Conservation (phyloP, 2,888 invertebrate genomes). For the Ptychoptera contaminata region DNA sequence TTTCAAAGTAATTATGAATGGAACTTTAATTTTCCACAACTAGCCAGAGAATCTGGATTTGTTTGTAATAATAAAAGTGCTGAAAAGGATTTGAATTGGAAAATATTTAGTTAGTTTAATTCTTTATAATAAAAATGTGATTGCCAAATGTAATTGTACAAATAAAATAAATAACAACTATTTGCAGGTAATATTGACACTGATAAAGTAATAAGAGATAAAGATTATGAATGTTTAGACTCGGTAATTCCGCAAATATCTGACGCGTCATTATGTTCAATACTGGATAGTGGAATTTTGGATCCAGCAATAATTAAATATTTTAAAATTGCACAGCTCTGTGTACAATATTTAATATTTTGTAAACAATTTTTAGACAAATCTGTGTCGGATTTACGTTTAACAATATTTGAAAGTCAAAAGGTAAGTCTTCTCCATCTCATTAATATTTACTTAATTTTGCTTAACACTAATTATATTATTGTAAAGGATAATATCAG, state of each 20-base stretch:
- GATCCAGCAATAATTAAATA: constrained; percentile 29
- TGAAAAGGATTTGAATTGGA: not conserved
- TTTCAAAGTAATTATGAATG: constrained; percentile 8
- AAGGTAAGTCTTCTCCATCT: not conserved
- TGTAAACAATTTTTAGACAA: constrained; percentile 28
- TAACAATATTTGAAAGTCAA: constrained; percentile 18
- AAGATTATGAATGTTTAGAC: constrained; percentile 25
- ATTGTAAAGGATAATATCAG: constrained; percentile 16
- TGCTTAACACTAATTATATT: not conserved
- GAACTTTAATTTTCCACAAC: constrained; percentile 23
- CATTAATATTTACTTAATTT: too few relatives aligned
- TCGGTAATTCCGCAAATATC: constrained; percentile 21
- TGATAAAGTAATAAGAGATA: constrained; percentile 23
- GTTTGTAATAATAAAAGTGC: constrained; percentile 20
- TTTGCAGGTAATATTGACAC: constrained; percentile 24
- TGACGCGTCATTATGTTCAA: constrained; percentile 23
- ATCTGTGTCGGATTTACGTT: constrained; percentile 19
- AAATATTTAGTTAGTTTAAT: too few relatives aligned
- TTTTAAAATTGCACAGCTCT: constrained; percentile 25
- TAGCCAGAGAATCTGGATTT: constrained; percentile 27
- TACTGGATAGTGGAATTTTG: constrained; percentile 23
- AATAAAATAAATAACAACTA: not conserved
- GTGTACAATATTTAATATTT: constrained; percentile 26
- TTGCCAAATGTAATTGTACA: not conserved
- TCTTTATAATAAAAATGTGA: not conserved